These are phyloP conservation scores for Osmerus mordax DNA, from an alignment of 2,113 vertebrate genomes.

Conservation along the genomic window DNA sequence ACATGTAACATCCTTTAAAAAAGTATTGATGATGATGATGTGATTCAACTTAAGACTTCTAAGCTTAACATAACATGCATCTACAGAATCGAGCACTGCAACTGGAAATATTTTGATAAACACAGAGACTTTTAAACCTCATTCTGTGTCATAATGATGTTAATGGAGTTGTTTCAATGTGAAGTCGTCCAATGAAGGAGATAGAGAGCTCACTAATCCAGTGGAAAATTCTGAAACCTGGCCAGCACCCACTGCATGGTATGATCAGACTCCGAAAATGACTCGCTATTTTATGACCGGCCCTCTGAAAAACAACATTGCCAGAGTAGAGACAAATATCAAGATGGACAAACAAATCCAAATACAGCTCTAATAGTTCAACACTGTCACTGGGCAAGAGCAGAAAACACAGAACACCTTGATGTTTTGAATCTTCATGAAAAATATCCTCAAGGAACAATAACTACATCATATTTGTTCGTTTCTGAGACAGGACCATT, in stretches of 20 bases:
- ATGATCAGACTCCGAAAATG: slow-evolving; percentile 18
- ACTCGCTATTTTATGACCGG: slow-evolving; percentile 22
- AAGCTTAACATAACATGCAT: no score
- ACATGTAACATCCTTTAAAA: not conserved
- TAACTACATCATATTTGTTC: no score
- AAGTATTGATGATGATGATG: not conserved
- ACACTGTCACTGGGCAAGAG: no score
- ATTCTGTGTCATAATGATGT: not conserved
- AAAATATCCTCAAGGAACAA: no score
- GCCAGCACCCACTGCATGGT: not conserved
- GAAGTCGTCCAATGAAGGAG: no score
- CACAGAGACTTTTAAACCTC: not conserved
- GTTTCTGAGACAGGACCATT: no score
- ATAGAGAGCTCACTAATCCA: not conserved
- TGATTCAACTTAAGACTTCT: not conserved
- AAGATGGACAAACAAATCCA: no score
- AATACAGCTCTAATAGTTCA: no score
- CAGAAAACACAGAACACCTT: no score
- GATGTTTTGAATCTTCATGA: no score
- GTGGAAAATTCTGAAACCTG: slow-evolving; percentile 29
- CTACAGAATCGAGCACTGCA: no score
- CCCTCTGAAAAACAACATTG: not conserved
- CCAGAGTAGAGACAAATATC: no score
- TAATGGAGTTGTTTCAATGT: not conserved
- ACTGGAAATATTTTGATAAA: not conserved